These are phyloP conservation scores for Pycnomerus fuliginosus DNA, from an alignment of 2,888 invertebrate genomes.

Conservation along the genomic window DNA sequence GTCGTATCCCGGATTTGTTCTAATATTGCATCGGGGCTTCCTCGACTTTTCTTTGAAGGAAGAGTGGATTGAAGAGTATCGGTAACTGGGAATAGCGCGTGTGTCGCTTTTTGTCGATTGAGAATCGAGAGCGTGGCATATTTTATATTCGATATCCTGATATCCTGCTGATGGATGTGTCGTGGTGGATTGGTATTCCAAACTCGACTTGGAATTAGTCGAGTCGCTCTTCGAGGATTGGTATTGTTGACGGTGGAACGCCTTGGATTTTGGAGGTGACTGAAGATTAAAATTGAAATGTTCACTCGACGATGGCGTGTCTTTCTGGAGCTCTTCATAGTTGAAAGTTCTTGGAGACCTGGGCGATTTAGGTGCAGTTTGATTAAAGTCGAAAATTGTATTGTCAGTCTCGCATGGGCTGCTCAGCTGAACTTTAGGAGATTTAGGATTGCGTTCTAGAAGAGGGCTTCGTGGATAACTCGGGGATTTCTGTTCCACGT, in stretches of 20 bases:
- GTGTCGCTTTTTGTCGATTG: slow-evolving; percentile 39
- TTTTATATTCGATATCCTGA: slow-evolving; percentile 50
- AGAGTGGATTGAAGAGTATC: slow-evolving; percentile 43
- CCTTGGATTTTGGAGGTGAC: slow-evolving; percentile 43
- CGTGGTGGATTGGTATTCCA: slow-evolving; percentile 48
- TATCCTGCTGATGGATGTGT: slow-evolving; percentile 48
- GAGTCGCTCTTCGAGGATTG: slow-evolving; percentile 48
- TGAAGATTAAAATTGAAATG: slow-evolving; percentile 45
- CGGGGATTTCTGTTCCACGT: slow-evolving; percentile 35
- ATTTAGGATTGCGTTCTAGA: slow-evolving; percentile 28
- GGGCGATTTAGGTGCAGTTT: slow-evolving; percentile 38
- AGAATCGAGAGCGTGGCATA: slow-evolving; percentile 48
- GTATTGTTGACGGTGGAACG: slow-evolving; percentile 38
- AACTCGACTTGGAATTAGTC: slow-evolving; percentile 45
- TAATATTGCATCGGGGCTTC: slow-evolving; percentile 54
- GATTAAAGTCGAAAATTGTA: slow-evolving; percentile 19
- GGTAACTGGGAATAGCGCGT: slow-evolving; percentile 35
- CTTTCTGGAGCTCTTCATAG: slow-evolving; percentile 34
- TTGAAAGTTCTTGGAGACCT: slow-evolving; percentile 39
- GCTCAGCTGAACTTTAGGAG: slow-evolving; percentile 43
- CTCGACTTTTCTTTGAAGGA: slow-evolving; percentile 45
- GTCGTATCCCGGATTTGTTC: slow-evolving; percentile 64
- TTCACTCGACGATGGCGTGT: slow-evolving; percentile 35
- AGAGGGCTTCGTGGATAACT: slow-evolving; percentile 34
- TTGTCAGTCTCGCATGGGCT: slow-evolving; percentile 41